Evolutionary conservation across 2,113 vertebrate species (phyloP).

Genomic region (Erinaceus europaeus): DNA sequence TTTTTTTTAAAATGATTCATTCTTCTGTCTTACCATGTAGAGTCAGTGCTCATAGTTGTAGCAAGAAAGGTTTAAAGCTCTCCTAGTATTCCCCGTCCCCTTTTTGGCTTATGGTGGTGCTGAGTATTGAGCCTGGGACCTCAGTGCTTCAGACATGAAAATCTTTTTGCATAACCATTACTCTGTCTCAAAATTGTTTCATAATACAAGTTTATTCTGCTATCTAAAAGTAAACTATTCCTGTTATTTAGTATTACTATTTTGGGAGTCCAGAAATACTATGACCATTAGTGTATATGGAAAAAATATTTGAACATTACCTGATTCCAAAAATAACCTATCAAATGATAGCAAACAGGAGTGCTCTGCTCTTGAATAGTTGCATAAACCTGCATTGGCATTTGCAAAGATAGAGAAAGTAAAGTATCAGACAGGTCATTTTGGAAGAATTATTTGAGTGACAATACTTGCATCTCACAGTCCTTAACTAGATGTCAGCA

Average conservation of each 20-base stretch:
- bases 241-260: background rate
- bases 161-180: no score
- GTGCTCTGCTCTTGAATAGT: background rate
- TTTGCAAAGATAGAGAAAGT: no score
- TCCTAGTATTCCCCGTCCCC: no score
- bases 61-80: constrained; percentile 29
- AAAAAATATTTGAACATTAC: background rate
- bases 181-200: no score
- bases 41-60: constrained; percentile 13
- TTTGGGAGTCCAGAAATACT: background rate
- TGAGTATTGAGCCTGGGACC: no score
- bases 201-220: background rate
- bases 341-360: background rate
- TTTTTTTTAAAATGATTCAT: background rate
- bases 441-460: background rate
- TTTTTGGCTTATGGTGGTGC: no score
- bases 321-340: background rate
- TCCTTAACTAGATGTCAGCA: background rate
- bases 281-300: background rate
- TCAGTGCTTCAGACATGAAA: no score
- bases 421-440: background rate
- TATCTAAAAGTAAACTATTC: background rate
- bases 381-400: no score
- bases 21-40: background rate
- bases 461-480: background rate